These are phyloP conservation scores for Chorisops tibialis DNA, from an alignment of 2,888 invertebrate genomes.

Conservation along the genomic window DNA sequence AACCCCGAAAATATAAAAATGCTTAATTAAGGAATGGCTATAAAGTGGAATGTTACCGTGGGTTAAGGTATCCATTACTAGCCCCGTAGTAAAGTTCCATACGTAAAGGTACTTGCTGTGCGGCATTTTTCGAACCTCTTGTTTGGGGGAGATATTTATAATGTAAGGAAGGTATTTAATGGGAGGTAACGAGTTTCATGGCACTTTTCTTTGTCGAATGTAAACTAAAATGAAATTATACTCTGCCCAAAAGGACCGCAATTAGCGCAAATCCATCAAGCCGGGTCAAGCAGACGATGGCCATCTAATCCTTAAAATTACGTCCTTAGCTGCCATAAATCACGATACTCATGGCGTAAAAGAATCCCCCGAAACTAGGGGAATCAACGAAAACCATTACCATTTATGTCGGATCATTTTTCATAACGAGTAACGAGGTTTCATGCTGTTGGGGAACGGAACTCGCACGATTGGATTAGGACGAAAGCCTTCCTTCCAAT, in stretches of 20 bases:
- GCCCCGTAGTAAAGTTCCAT: no score
- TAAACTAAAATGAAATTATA: neutral
- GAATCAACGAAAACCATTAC: slow-evolving; percentile 21
- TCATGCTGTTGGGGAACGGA: neutral
- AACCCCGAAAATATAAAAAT: no score
- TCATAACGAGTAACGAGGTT: slow-evolving; percentile 6
- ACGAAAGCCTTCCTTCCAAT: neutral
- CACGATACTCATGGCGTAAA: slow-evolving; percentile 13
- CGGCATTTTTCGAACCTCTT: no score
- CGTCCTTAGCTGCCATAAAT: slow-evolving; percentile 26
- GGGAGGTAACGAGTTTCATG: no score
- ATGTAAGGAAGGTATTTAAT: no score
- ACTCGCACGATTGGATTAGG: neutral
- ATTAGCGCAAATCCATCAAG: neutral
- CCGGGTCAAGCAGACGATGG: neutral
- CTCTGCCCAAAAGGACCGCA: neutral
- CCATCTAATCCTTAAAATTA: slow-evolving; percentile 24
- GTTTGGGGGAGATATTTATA: no score
- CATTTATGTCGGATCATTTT: slow-evolving; percentile 21
- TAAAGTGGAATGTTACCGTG: no score
- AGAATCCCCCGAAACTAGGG: neutral
- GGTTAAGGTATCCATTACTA: no score
- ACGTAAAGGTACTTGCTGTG: no score
- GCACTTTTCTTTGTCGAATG: neutral
- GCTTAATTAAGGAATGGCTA: no score